Evolutionary conservation across 92 coral and sea anemone genomes (phyloP).

Genomic region (Metridium senile): DNA sequence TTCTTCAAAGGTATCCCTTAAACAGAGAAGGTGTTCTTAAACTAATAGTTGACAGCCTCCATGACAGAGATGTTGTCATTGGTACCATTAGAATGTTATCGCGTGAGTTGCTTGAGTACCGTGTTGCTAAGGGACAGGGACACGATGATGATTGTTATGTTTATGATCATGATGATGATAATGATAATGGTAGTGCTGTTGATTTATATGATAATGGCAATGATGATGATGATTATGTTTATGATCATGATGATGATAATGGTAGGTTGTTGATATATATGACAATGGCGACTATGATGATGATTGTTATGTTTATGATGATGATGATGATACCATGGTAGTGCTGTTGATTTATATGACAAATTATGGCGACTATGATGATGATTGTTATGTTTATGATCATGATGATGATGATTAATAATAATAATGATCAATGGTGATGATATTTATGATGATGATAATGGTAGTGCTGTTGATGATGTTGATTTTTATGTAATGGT

Average conservation of each 20-base stretch:
- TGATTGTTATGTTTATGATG: no score
- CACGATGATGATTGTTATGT: slow-evolving; percentile 51
- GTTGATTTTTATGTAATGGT: no score
- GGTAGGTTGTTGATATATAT: no score
- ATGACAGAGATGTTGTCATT: slow-evolving; percentile 92
- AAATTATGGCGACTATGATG: no score
- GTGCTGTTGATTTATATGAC: no score
- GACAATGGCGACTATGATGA: no score
- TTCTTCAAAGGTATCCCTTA: slow-evolving; percentile 69
- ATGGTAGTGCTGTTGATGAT: background rate
- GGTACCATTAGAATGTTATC: slow-evolving; percentile 99
- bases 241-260: no score
- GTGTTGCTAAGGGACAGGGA: slow-evolving; percentile 91
- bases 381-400: no score
- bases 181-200: no score
- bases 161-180: background rate
- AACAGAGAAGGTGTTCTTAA: slow-evolving; percentile 90
- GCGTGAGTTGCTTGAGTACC: slow-evolving; percentile 95
- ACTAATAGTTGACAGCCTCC: slow-evolving; percentile 72
- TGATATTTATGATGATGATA: slow-evolving; percentile 1
- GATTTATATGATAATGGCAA: background rate
- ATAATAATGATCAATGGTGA: no score
- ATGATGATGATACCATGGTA: no score
- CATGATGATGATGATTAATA: no score
- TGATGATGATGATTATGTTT: background rate